Base-by-base conservation (phyloP, 2,797 vertebrate species). In the Anabacerthia variegaticeps region DNA sequence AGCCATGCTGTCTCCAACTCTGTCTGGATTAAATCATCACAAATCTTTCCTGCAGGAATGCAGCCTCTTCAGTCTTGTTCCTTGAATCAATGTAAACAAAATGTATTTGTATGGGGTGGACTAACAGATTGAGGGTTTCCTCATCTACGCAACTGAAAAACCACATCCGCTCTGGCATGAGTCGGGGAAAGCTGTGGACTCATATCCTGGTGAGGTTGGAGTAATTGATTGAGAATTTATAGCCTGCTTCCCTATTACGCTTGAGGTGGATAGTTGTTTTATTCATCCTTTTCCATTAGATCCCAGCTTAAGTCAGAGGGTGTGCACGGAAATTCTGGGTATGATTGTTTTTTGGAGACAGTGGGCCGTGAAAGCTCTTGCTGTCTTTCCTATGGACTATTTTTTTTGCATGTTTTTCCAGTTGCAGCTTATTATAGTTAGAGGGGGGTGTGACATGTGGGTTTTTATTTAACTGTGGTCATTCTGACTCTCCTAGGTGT, bases 271-370 rank as follows among this genome's bases (percentile, higher is more conserved):
- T 94, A 43, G 48, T 94, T 87, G 16, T 55, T 80, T 44, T 85
- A 62, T 82, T 93, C 77, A 92, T 76, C 32, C 34, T 91, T 89
- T 85, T 82, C 85, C 62, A 22, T 82, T 89, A 85, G 48, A 55
- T 82, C 12, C 37, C 20, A 13, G 26, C 36, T 82, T 95, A 89
- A 97, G 74, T 95, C 94, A 97, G 77, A 93, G 80, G 55, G 59
- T 54, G 83, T 90, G 69, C 51, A 34, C 69, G 80, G 61, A 85
- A 83, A 36, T 58, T 17, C 37, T 85, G 30, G 12, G 68, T 76
- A 0, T 52, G 44, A 28, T 69, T 59, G 32, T 37, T 27, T 87
- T 74, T 41, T 79, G 34, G 55, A 91, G 67, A 32, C 56, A 56
- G 20, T 74, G 13, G 28, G 23, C 39, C 59, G 6, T 59, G 58